Percentiles rank a stretch among this genome's conserved stretches.
Evolutionary conservation across 2,113 vertebrate species (phyloP).

Genomic region (Patagioenas fasciata): DNA sequence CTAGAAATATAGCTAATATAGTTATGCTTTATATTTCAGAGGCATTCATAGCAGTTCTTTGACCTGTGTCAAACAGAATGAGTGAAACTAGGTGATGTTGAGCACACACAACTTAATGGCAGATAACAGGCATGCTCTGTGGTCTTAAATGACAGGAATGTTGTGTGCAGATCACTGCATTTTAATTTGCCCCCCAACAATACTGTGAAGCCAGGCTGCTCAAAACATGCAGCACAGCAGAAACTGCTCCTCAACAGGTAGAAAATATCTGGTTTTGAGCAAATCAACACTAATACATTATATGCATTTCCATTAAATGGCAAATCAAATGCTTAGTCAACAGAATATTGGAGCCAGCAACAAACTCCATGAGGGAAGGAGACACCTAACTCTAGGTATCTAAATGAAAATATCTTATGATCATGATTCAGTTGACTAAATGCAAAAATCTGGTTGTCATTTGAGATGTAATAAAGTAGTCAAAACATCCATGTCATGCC

Average conservation of each 20-base stretch:
- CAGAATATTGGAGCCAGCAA: neutral
- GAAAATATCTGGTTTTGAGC: neutral
- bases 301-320: neutral
- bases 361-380: neutral
- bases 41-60: neutral
- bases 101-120: neutral
- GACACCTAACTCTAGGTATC: neutral
- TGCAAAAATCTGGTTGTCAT: neutral
- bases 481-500: neutral
- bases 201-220: neutral
- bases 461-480: neutral
- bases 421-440: neutral
- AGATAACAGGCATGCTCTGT: neutral
- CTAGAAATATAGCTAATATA: neutral
- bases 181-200: neutral
- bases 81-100: neutral
- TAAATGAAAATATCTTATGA: neutral
- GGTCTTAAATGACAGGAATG: neutral
- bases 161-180: neutral
- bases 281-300: neutral
- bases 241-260: neutral
- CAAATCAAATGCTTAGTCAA: accelerated
- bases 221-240: neutral
- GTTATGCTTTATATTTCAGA: neutral
- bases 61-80: neutral